These are phyloP conservation scores for Tetrao urogallus DNA, from an alignment of 2,113 vertebrate genomes.

Conservation along the genomic window DNA sequence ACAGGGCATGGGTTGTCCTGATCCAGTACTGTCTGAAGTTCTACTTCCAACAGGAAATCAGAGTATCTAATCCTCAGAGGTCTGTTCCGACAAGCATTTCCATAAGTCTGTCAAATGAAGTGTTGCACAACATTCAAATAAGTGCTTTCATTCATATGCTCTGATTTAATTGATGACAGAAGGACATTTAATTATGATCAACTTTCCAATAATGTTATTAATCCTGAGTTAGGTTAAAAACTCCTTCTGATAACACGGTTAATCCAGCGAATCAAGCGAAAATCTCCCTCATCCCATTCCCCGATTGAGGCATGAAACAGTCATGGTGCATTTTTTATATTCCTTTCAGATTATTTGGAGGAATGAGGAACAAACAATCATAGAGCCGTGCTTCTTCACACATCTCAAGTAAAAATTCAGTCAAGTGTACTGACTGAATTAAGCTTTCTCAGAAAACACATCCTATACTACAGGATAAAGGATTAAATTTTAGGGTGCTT, in stretches of 20 bases:
- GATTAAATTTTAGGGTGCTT: neutral
- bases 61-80: neutral
- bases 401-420: neutral
- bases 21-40: neutral
- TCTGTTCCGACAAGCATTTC: neutral
- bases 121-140: neutral
- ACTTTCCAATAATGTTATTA: neutral
- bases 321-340: neutral
- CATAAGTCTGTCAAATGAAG: neutral
- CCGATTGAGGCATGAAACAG: neutral
- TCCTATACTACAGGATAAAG: neutral
- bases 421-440: neutral
- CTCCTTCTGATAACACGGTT: neutral
- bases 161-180: neutral
- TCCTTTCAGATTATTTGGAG: neutral
- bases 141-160: neutral
- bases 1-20: neutral
- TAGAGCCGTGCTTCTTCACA: neutral
- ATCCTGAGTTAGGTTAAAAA: neutral
- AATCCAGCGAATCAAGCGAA: neutral
- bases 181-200: neutral
- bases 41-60: neutral
- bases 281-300: neutral
- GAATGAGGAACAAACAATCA: neutral
- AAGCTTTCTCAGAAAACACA: neutral